Evolutionary conservation across 2,888 invertebrate genomes (phyloP), one percentile per base, ranked within the genome.

Genomic region (Pocota personata): DNA sequence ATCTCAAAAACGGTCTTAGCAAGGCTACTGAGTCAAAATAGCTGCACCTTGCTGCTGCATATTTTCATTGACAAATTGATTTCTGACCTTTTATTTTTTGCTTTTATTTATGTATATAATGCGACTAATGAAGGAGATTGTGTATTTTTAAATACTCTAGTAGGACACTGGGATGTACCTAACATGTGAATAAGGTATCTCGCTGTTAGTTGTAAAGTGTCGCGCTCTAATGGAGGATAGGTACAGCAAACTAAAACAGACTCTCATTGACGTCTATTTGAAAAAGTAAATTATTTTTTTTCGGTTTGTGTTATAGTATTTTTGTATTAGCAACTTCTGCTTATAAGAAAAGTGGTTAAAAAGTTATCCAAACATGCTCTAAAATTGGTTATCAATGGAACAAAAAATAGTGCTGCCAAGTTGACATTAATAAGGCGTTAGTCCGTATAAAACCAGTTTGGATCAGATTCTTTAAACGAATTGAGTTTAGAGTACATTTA

Each of bases 31-130:
- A 55, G 60, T 72, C 66, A 55, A 72, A 82, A 77, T 72, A 77
- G 57, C 66, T 86, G 86, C 86, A 82, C 76, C 72, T 86, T 82
- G 58, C 64, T 80, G 60, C 66, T 86, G 82, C 82, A 86, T 86
- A 67, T 76, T 86, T 86, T 77, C 86, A 86, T 76, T 86, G 86
- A 82, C 66, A 86, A 82, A 86, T 77, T 86, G 82, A 82, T 77
- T 86, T 82, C 66, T 82, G 82, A 77, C 52, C 66, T 40, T 77
- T 67, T 32, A 48, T 27, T n/a, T 10, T 5, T 12, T n/a, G 40
- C 52, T 69, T 48, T 35, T 69, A 66, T 86, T 86, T 76, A n/a
- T 40, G 14, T 14, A 40, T 40, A 14, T 40, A 82, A 86, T 80
- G 86, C 76, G 71, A 77, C 82, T 86, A 86, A 76, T 82, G 72